Evolutionary conservation across 1,140 invertebrate species (phyloP).

Genomic region (Hetaerina americana): DNA sequence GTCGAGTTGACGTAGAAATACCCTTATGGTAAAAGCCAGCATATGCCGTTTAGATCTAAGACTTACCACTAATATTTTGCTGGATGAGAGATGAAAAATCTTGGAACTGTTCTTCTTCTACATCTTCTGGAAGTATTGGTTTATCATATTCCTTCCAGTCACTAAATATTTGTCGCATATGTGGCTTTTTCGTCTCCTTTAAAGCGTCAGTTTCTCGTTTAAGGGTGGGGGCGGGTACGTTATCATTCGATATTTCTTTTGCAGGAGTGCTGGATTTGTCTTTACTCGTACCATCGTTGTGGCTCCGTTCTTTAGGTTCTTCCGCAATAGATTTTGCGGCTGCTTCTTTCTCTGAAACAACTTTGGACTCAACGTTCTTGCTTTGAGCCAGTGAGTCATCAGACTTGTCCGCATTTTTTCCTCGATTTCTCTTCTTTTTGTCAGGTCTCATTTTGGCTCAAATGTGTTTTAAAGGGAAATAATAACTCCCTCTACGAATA

Average conservation of each 20-base stretch:
- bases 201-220: conserved; percentile 1
- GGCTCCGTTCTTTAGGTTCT: neutral
- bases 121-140: neutral
- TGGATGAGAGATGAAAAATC: neutral
- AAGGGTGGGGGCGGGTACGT: neutral
- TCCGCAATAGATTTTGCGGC: neutral
- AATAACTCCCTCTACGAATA: too few relatives aligned
- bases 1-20: too few relatives aligned
- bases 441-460: neutral
- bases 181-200: neutral
- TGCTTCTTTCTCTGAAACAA: neutral
- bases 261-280: neutral
- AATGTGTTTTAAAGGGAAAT: too few relatives aligned
- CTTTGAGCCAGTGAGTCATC: neutral
- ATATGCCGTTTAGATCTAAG: too few relatives aligned
- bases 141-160: conserved; percentile 3
- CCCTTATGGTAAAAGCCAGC: too few relatives aligned
- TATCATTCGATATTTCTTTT: too few relatives aligned
- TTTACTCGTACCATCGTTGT: neutral
- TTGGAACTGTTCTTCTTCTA: neutral
- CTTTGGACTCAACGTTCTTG: neutral
- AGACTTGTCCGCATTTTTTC: neutral
- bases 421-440: neutral
- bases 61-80: neutral
- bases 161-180: conserved; percentile 1